A percentile compares a stretch with the other conserved stretches of the same genome.
Conservation (phyloP, 2,888 invertebrate genomes). For the Campoplex nolae region DNA sequence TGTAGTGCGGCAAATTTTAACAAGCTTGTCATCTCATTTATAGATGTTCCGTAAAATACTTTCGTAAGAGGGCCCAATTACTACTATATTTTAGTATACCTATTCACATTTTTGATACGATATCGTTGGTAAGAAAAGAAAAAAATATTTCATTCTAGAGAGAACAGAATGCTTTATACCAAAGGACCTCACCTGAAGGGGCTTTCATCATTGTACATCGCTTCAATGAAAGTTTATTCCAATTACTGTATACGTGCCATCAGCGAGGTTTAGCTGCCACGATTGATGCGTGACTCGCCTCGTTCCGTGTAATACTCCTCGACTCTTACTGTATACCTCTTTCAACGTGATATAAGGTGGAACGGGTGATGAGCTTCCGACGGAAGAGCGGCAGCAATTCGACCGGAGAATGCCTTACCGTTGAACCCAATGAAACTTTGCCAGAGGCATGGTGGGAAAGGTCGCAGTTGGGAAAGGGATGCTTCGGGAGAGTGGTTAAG, state of each 20-base stretch:
- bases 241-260: constrained; percentile 48
- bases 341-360: constrained; percentile 44
- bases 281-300: constrained; percentile 54
- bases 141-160: neutral
- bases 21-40: no score
- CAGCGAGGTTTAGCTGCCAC: constrained; percentile 38
- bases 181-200: neutral
- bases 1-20: no score
- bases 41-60: no score
- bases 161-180: neutral
- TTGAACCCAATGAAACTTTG: constrained; percentile 72
- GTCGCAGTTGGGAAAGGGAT: constrained; percentile 49
- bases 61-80: no score
- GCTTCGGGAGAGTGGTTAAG: constrained; percentile 41
- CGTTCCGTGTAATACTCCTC: constrained; percentile 33
- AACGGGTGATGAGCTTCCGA: constrained; percentile 65
- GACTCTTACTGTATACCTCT: constrained; percentile 34
- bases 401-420: constrained; percentile 68
- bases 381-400: constrained; percentile 67
- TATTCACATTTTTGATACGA: neutral
- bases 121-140: neutral
- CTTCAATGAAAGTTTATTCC: constrained; percentile 35
- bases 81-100: neutral
- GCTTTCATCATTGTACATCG: neutral
- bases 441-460: constrained; percentile 49